phyloP scores from a whole-genome alignment of 2,888 invertebrate species.

The Beris chalybata region DNA sequence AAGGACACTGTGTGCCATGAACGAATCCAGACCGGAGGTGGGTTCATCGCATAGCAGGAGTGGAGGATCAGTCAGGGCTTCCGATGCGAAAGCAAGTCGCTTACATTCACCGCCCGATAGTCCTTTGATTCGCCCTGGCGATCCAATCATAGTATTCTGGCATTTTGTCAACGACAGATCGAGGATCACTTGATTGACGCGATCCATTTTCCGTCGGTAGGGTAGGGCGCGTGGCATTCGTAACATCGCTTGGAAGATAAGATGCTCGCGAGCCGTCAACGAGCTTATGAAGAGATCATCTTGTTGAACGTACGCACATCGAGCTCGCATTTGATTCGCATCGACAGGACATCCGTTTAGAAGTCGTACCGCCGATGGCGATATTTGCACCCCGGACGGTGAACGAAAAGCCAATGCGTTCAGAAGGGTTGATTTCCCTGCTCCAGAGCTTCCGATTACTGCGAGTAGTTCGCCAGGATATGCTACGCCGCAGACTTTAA shows the following conservation, averaged over 20 bases:
- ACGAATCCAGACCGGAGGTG: conserved; percentile 94
- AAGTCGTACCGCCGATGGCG: conserved; percentile 60
- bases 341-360: conserved; percentile 78
- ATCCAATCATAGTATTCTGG: conserved; percentile 87
- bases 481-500: conserved; percentile 76
- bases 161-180: conserved; percentile 88
- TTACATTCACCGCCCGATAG: conserved; percentile 97
- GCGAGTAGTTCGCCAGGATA: conserved; percentile 84
- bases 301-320: conserved; percentile 92
- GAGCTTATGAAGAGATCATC: conserved; percentile 91
- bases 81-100: conserved; percentile 93
- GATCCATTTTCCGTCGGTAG: conserved; percentile 70
- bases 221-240: conserved; percentile 81
- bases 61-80: conserved; percentile 92
- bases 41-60: conserved; percentile 97
- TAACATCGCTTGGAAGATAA: conserved; percentile 85
- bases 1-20: conserved; percentile 93
- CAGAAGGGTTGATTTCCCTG: conserved; percentile 92
- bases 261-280: conserved; percentile 85
- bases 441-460: conserved; percentile 88
- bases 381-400: conserved; percentile 67
- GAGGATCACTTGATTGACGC: conserved; percentile 84
- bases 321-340: conserved; percentile 70
- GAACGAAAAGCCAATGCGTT: conserved; percentile 86
- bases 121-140: conserved; percentile 83